phyloP scores from a whole-genome alignment of 2,797 vertebrate species.

The Jordanella pulchra region DNA sequence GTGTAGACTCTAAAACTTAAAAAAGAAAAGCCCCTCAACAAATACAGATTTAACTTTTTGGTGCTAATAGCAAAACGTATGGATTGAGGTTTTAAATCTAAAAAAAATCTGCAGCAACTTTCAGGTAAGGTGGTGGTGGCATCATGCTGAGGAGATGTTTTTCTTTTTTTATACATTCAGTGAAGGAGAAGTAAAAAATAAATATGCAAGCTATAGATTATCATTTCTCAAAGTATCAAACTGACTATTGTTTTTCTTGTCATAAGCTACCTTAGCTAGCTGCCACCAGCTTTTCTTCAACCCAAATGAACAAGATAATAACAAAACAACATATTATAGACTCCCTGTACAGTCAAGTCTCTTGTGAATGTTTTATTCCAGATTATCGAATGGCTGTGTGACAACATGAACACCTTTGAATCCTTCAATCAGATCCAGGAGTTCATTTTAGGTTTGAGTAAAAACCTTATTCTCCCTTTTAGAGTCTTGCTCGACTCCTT shows the following conservation, averaged over 20 bases:
- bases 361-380: constrained; percentile 56
- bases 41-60: not conserved
- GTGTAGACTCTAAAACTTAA: constrained; percentile 11
- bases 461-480: constrained; percentile 30
- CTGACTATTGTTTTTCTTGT: not conserved
- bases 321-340: not conserved
- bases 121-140: too few relatives aligned
- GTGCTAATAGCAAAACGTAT: not conserved
- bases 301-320: not conserved
- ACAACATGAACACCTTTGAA: constrained; percentile 82
- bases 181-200: too few relatives aligned
- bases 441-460: constrained; percentile 89
- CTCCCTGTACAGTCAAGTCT: not conserved
- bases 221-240: not conserved
- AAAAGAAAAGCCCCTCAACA: not conserved
- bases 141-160: too few relatives aligned
- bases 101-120: too few relatives aligned
- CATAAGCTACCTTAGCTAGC: not conserved
- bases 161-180: too few relatives aligned
- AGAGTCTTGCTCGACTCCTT: constrained; percentile 11
- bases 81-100: not conserved
- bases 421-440: constrained; percentile 95
- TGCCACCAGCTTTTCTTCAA: not conserved
- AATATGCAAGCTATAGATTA: not conserved
- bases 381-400: constrained; percentile 92